Evolutionary conservation across 2,797 vertebrate species (phyloP).

Genomic region (Gastrophryne carolinensis): DNA sequence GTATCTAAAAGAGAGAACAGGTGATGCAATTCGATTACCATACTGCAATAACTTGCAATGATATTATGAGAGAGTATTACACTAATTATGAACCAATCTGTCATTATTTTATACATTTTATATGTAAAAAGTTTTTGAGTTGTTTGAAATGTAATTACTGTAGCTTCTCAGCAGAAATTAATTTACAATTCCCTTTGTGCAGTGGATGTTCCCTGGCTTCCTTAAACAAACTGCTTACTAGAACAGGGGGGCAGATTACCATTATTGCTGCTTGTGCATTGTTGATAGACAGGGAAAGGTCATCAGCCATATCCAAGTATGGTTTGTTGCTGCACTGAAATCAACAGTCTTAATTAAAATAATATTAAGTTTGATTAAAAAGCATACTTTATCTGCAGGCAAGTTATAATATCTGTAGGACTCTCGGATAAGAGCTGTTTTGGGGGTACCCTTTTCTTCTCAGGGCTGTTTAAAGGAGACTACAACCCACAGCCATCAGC

Average conservation of each 20-base stretch:
- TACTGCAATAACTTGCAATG: conserved; percentile 5
- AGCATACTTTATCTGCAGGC: too few species aligned
- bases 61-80: background rate
- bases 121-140: conserved; percentile 23
- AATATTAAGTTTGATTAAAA: too few species aligned
- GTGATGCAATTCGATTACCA: background rate
- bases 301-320: background rate
- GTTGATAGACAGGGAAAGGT: background rate
- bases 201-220: conserved; percentile 18
- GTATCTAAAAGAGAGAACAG: background rate
- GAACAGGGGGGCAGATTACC: conserved; percentile 3
- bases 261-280: background rate
- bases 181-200: conserved; percentile 27
- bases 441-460: too few species aligned
- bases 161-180: conserved; percentile 32
- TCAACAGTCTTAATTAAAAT: too few species aligned
- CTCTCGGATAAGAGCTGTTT: too few species aligned
- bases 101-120: background rate
- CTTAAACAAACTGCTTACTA: conserved; percentile 13
- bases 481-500: too few species aligned
- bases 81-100: conserved; percentile 3
- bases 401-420: too few species aligned
- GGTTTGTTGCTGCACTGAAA: background rate
- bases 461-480: too few species aligned
- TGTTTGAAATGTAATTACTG: conserved; percentile 29